Evolutionary conservation across 2,888 invertebrate species (phyloP), one percentile per base, ranked within the genome.

Genomic region (Clusia tigrina): DNA sequence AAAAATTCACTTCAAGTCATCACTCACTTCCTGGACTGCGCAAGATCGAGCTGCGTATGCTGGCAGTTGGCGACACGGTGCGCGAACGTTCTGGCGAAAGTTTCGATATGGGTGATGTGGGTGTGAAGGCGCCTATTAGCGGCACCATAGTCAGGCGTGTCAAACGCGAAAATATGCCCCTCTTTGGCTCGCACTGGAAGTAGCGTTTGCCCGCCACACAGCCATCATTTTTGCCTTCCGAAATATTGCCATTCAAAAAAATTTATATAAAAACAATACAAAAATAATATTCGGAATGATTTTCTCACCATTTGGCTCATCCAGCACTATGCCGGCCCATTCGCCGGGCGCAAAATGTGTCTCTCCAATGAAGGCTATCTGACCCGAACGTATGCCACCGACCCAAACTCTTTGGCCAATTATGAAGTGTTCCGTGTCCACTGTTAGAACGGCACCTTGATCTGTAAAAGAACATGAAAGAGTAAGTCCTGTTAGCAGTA

Each of bases 151-250:
- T 93, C 55, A 97, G 87, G 66, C 96, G 90, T 42, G 94, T 93
- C 62, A 96, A 87, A 22, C 93, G 89, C 25, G 95, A 96, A 84
- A 98, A 98, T 18, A 98, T 92, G n/a, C 98, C 98, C 64, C 92
- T 91, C 77, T 93, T 92, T 23, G 93, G 88, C 77, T 94, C 91
- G 81, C 98, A 98, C 82, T 95, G 95, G 85, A 98, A 98, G 85
- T 98, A 98, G 55, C 93, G 89, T 60, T 90, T 89, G 58, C 96
- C 96, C 60, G 93, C 93, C 67, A 98, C 96, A 32, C 95, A 93
- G 24, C 98, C 98, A 83, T 98, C 96, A 83, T 98, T 97, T 87
- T 98, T 97, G 71, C 98, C 98, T 93, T n/a, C n/a, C n/a, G n/a
- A n/a, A n/a, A n/a, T n/a, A n/a, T n/a, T n/a, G 58, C 12, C 52